phyloP scores from a whole-genome alignment of 2,113 vertebrate genomes.

The Plecturocebus donacophilus region DNA sequence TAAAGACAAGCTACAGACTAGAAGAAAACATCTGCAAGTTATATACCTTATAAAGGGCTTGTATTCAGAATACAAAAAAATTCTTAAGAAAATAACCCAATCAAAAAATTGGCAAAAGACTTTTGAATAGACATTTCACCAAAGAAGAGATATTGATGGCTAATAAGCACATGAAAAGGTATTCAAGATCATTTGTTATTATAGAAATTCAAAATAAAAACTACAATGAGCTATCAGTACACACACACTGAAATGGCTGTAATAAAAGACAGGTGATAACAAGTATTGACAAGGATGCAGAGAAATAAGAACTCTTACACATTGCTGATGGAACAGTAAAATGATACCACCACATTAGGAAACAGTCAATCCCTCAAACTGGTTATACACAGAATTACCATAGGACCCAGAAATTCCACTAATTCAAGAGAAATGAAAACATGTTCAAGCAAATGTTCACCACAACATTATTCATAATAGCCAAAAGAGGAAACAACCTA shows the following conservation, averaged over 20 bases:
- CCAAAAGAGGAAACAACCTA: neutral
- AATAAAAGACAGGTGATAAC: neutral
- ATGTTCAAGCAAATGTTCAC: neutral
- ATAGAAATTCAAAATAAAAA: slow-evolving; percentile 42
- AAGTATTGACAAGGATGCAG: neutral
- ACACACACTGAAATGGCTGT: neutral
- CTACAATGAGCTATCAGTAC: neutral
- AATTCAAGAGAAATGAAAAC: slow-evolving; percentile 41
- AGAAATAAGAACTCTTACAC: neutral
- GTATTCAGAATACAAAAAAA: slow-evolving; percentile 43
- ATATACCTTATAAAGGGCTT: neutral
- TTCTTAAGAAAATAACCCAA: slow-evolving; percentile 21
- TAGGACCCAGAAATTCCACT: slow-evolving; percentile 36
- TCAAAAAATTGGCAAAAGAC: slow-evolving; percentile 10
- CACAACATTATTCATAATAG: neutral
- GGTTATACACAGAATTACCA: neutral
- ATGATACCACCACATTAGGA: neutral
- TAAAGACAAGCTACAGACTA: neutral
- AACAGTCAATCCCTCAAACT: neutral
- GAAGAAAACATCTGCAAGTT: slow-evolving; percentile 31
- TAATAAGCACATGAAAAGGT: neutral
- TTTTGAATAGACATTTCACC: slow-evolving; percentile 17
- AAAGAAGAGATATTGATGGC: neutral
- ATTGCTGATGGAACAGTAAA: slow-evolving; percentile 25
- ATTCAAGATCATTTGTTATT: slow-evolving; percentile 31